Evolutionary conservation across 2,797 vertebrate species (phyloP).

Genomic region (Clarias platycephalus): DNA sequence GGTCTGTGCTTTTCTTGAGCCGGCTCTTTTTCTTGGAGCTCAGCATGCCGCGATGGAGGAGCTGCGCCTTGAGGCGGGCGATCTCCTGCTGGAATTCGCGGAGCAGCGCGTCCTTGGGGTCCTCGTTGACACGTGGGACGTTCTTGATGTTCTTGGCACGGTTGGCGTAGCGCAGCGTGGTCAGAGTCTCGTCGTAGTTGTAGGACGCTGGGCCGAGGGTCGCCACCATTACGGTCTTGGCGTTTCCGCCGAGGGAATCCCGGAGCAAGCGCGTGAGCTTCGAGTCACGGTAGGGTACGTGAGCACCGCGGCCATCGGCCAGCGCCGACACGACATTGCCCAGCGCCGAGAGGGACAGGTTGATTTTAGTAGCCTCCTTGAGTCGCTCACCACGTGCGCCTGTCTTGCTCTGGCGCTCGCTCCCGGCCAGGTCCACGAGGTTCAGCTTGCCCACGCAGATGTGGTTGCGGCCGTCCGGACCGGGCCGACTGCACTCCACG

Average conservation of each 20-base stretch:
- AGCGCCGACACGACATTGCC: slow-evolving; percentile 94
- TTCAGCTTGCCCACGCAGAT: slow-evolving; percentile 95
- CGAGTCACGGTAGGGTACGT: slow-evolving; percentile 95
- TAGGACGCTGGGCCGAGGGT: slow-evolving; percentile 87
- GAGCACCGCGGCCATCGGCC: slow-evolving; percentile 87
- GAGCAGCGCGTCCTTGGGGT: slow-evolving; percentile 93
- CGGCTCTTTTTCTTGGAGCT: slow-evolving; percentile 64
- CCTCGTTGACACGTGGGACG: slow-evolving; percentile 92
- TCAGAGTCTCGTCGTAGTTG: slow-evolving; percentile 92
- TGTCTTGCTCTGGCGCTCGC: slow-evolving; percentile 89
- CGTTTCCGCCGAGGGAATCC: slow-evolving; percentile 95
- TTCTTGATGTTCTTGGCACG: slow-evolving; percentile 98
- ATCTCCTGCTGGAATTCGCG: slow-evolving; percentile 95
- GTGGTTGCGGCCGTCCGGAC: slow-evolving; percentile 88
- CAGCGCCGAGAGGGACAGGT: slow-evolving; percentile 91
- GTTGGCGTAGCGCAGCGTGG: slow-evolving; percentile 92
- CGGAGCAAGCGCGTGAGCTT: slow-evolving; percentile 93
- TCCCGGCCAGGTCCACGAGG: slow-evolving; percentile 93
- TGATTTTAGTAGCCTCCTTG: slow-evolving; percentile 96
- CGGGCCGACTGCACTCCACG: slow-evolving; percentile 90
- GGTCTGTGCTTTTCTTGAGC: slow-evolving; percentile 76
- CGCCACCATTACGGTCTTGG: slow-evolving; percentile 96
- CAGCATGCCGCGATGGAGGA: slow-evolving; percentile 72
- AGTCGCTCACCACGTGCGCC: slow-evolving; percentile 86
- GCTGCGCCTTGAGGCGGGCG: slow-evolving; percentile 87